These are phyloP conservation scores for Danio albolineatus DNA, from an alignment of 2,797 vertebrate genomes.

Conservation along the genomic window DNA sequence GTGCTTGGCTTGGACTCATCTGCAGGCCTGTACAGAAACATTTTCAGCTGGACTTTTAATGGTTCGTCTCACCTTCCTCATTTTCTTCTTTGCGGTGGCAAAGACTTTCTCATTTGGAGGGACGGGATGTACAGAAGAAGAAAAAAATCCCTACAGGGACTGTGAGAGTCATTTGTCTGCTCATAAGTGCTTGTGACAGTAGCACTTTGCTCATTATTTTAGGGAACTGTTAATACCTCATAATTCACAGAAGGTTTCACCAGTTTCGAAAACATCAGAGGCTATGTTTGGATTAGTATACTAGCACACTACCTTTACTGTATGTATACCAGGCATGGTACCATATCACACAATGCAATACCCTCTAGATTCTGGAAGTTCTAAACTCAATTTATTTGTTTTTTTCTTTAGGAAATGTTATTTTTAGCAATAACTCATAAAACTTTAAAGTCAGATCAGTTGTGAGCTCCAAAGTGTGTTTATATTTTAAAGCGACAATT, in stretches of 20 bases:
- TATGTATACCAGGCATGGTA: background rate
- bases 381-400: background rate
- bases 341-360: background rate
- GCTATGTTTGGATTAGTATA: constrained; percentile 1
- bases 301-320: background rate
- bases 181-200: constrained; percentile 49
- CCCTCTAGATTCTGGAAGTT: background rate
- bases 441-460: background rate
- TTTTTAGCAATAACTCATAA: background rate
- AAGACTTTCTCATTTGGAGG: constrained; percentile 1
- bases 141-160: background rate
- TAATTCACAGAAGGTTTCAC: background rate
- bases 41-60: constrained; percentile 31
- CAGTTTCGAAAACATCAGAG: background rate
- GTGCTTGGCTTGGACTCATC: constrained; percentile 16
- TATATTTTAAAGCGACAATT: no score
- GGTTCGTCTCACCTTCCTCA: background rate
- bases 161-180: constrained; percentile 37
- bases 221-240: constrained; percentile 30
- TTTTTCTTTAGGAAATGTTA: background rate
- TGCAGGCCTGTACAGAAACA: background rate
- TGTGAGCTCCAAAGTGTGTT: no score
- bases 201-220: constrained; percentile 33
- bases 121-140: background rate
- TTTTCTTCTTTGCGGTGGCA: background rate